phyloP scores from a whole-genome alignment of 2,113 vertebrate genomes.

The Pachypanchax playfairii region DNA sequence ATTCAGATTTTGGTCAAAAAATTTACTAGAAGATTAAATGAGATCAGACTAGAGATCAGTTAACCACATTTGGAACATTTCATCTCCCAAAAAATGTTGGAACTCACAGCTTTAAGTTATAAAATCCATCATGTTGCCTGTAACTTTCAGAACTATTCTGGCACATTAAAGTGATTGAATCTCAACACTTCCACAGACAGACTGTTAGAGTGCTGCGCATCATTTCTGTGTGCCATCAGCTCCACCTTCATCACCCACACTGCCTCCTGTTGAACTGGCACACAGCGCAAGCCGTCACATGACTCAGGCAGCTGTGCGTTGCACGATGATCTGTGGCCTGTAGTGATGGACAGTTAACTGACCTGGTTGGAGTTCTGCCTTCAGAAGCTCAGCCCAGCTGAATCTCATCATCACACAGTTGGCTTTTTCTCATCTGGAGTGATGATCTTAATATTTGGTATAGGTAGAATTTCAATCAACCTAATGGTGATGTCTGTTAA shows the following conservation, averaged over 20 bases:
- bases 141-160: no score
- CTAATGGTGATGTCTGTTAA: not conserved
- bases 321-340: constrained; percentile 30
- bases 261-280: constrained; percentile 33
- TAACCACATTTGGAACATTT: no score
- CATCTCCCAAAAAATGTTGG: not conserved
- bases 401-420: constrained; percentile 1
- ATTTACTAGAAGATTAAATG: no score
- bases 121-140: not conserved
- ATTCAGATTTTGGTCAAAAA: no score
- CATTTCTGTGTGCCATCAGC: constrained; percentile 24
- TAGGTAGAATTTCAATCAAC: not conserved
- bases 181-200: no score
- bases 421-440: not conserved
- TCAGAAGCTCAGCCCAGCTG: constrained; percentile 18
- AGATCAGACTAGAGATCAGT: no score
- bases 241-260: constrained; percentile 7
- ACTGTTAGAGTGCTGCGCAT: not conserved
- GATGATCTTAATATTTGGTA: not conserved
- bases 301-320: constrained; percentile 56
- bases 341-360: constrained; percentile 37
- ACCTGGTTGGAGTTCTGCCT: constrained; percentile 47
- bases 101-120: not conserved
- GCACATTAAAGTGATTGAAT: no score
- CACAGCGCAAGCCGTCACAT: constrained; percentile 54